Conservation (phyloP, 1,140 invertebrate species). For the Halictus rubicundus region DNA sequence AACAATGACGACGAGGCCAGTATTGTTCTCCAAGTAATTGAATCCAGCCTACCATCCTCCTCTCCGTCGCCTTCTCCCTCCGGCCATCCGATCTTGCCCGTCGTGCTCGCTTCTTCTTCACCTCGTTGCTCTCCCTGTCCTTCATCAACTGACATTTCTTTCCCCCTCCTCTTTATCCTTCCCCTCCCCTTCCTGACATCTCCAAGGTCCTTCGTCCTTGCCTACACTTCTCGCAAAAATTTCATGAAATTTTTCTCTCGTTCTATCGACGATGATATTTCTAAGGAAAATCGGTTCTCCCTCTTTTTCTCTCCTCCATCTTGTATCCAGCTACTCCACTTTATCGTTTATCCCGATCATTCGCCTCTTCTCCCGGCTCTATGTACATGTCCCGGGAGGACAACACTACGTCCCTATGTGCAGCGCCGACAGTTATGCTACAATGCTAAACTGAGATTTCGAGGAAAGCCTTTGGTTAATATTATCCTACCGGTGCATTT, state of each 20-base stretch:
- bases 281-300: neutral
- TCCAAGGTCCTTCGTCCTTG: neutral
- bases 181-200: conserved; percentile 25
- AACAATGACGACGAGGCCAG: conserved; percentile 76
- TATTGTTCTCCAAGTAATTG: conserved; percentile 81
- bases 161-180: neutral
- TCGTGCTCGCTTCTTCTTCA: conserved; percentile 39
- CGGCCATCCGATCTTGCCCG: conserved; percentile 56
- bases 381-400: neutral
- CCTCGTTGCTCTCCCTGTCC: conserved; percentile 35
- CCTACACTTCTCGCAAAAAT: conserved; percentile 28
- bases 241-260: conserved; percentile 40
- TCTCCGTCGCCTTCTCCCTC: conserved; percentile 16
- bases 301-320: neutral
- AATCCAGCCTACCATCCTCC: conserved; percentile 71
- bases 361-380: neutral
- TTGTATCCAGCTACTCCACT: neutral
- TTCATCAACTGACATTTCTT: conserved; percentile 6
- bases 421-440: neutral
- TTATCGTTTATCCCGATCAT: neutral
- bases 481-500: neutral
- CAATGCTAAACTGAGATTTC: neutral
- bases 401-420: neutral
- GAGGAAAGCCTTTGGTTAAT: neutral
- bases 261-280: conserved; percentile 9